These are phyloP conservation scores for Ptilodon capucinus DNA, from an alignment of 2,888 invertebrate species.

Conservation along the genomic window DNA sequence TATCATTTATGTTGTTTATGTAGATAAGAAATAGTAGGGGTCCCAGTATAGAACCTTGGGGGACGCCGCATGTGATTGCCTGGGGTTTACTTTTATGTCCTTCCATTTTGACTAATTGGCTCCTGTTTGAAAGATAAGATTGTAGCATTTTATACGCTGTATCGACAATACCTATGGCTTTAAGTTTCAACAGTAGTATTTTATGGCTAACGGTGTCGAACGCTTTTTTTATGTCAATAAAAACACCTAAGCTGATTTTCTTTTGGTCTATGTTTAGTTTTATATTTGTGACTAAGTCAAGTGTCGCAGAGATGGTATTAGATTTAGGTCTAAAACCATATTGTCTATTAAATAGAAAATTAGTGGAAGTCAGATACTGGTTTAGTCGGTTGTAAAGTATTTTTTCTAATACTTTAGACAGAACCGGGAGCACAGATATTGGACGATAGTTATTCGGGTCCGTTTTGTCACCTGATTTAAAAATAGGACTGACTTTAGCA, in stretches of 20 bases:
- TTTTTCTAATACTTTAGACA: background rate
- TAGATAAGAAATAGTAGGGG: background rate
- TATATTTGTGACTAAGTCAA: constrained; percentile 19
- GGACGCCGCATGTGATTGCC: background rate
- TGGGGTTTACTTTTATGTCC: background rate
- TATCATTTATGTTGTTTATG: constrained; percentile 1
- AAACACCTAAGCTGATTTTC: constrained; percentile 13
- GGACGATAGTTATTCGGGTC: constrained; percentile 4
- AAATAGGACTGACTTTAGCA: constrained; percentile 3
- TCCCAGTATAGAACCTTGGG: background rate
- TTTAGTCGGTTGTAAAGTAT: background rate
- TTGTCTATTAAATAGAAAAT: background rate
- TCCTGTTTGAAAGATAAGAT: background rate
- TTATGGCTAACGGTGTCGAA: constrained; percentile 6
- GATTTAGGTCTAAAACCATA: constrained; percentile 10
- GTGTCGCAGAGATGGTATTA: constrained; percentile 11
- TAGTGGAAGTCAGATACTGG: background rate
- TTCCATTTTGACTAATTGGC: background rate
- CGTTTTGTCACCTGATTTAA: constrained; percentile 2
- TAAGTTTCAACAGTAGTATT: background rate
- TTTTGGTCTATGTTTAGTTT: constrained; percentile 18
- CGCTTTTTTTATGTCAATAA: constrained; percentile 16
- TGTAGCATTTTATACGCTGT: background rate
- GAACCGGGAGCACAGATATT: background rate
- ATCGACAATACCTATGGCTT: background rate